These are phyloP conservation scores for Xiphydria camelus DNA, from an alignment of 2,888 invertebrate genomes.

Conservation along the genomic window DNA sequence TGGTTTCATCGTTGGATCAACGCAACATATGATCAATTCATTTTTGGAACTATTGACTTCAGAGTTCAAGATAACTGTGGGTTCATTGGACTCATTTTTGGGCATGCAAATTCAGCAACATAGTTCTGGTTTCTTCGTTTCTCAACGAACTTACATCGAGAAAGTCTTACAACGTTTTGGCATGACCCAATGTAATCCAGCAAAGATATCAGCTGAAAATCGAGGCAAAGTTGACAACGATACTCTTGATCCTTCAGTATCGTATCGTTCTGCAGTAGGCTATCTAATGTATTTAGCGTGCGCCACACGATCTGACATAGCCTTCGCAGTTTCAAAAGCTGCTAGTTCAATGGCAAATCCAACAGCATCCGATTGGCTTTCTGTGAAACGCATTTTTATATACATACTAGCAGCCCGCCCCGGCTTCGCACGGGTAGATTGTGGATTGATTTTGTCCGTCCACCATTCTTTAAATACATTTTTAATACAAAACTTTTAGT, in stretches of 20 bases:
- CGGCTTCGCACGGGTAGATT: no score
- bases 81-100: constrained; percentile 25
- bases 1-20: constrained; percentile 23
- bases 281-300: constrained; percentile 25
- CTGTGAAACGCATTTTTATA: no score
- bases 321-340: constrained; percentile 27
- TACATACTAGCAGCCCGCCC: no score
- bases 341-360: no score
- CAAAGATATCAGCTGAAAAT: constrained; percentile 23
- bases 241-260: constrained; percentile 17
- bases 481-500: no score
- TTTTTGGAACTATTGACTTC: constrained; percentile 13
- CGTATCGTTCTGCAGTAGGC: no score
- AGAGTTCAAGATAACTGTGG: constrained; percentile 21
- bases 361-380: no score
- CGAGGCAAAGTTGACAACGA: constrained; percentile 9
- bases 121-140: constrained; percentile 21
- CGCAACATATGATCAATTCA: constrained; percentile 1
- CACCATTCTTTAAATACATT: no score
- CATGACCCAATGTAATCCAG: constrained; percentile 21
- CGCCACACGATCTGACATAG: constrained; percentile 25
- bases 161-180: no score
- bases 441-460: no score
- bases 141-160: constrained; percentile 21
- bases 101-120: constrained; percentile 27